phyloP scores from a whole-genome alignment of 2,888 invertebrate genomes.

The Zhengitettix transpicula region DNA sequence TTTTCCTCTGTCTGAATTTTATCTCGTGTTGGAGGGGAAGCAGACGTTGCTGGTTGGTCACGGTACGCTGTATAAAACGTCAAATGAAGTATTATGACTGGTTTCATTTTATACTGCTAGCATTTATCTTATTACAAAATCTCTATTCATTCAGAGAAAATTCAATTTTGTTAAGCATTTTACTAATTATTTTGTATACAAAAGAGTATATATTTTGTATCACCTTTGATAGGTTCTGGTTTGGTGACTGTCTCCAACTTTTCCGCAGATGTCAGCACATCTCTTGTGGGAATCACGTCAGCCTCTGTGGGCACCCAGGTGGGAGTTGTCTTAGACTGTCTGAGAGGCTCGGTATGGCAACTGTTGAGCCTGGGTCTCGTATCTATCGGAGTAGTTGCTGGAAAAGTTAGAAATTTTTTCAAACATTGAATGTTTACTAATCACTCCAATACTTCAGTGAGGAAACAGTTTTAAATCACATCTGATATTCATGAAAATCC shows the following conservation, averaged over 20 bases:
- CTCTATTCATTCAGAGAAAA: too few relatives aligned
- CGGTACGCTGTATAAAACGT: conserved; percentile 28
- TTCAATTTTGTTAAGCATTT: too few relatives aligned
- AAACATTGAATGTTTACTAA: too few relatives aligned
- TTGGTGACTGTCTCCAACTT: too few relatives aligned
- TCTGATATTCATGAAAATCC: not conserved
- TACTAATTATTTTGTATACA: too few relatives aligned
- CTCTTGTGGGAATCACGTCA: conserved; percentile 18
- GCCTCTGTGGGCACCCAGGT: conserved; percentile 14
- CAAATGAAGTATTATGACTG: too few relatives aligned
- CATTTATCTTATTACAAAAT: too few relatives aligned
- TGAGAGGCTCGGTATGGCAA: conserved; percentile 30
- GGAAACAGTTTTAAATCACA: too few relatives aligned
- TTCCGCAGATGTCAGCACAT: conserved; percentile 6
- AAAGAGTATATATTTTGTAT: too few relatives aligned
- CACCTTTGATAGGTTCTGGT: too few relatives aligned
- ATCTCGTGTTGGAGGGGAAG: conserved; percentile 63
- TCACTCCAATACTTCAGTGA: too few relatives aligned
- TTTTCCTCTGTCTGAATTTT: conserved; percentile 56
- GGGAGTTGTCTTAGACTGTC: not conserved
- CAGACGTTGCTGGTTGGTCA: conserved; percentile 55
- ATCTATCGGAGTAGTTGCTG: conserved; percentile 35
- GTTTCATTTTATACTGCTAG: too few relatives aligned
- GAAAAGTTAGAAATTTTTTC: not conserved
- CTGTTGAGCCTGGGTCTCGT: conserved; percentile 39